phyloP scores from a whole-genome alignment of 2,113 vertebrate genomes.

The Megalops atlanticus region DNA sequence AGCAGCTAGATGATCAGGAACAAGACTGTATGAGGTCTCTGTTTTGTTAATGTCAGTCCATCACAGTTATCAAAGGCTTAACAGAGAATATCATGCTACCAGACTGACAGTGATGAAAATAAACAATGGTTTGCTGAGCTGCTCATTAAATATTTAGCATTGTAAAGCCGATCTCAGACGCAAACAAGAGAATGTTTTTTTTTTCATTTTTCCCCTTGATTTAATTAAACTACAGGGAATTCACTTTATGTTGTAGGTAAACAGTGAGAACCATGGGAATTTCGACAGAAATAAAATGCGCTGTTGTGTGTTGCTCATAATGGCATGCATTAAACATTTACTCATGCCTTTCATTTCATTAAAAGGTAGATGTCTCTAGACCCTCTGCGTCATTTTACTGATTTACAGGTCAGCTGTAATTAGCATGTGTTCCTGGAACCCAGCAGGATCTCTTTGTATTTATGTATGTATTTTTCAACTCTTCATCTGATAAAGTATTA shows the following conservation, averaged over 20 bases:
- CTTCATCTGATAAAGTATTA: no score
- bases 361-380: constrained; percentile 54
- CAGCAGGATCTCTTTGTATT: constrained; percentile 28
- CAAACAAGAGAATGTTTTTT: constrained; percentile 57
- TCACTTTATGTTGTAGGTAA: constrained; percentile 75
- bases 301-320: constrained; percentile 70
- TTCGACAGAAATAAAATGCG: constrained; percentile 69
- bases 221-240: constrained; percentile 80
- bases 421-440: constrained; percentile 37
- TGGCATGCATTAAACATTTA: constrained; percentile 72
- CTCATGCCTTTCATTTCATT: constrained; percentile 65
- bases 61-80: constrained; percentile 46
- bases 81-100: constrained; percentile 42
- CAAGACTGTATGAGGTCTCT: not conserved
- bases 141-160: constrained; percentile 73
- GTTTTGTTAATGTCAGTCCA: constrained; percentile 46
- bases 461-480: no score
- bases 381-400: not conserved
- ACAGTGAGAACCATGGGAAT: constrained; percentile 71
- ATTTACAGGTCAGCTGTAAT: constrained; percentile 63
- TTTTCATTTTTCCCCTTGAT: constrained; percentile 50
- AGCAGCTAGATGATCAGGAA: no score
- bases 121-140: constrained; percentile 67
- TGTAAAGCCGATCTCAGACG: constrained; percentile 62
- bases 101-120: constrained; percentile 64